phyloP scores from a whole-genome alignment of 2,797 vertebrate species.

The Lutjanus argentimaculatus region DNA sequence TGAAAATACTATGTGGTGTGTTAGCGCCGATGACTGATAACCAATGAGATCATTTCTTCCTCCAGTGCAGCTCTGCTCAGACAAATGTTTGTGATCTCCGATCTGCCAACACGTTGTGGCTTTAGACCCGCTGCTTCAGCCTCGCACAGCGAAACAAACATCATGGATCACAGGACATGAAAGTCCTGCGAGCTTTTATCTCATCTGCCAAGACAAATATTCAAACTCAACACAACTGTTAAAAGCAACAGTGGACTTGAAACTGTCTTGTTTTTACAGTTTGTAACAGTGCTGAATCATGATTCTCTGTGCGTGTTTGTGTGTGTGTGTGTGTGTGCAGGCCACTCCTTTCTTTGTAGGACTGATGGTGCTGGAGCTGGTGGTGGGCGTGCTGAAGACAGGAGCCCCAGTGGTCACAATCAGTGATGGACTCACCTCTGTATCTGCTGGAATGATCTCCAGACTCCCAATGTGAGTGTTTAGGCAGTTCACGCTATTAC shows the following conservation, averaged over 20 bases:
- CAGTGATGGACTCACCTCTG: slow-evolving; percentile 89
- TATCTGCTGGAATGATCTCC: slow-evolving; percentile 92
- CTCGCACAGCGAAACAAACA: slow-evolving; percentile 67
- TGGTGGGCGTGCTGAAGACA: slow-evolving; percentile 86
- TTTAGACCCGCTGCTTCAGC: slow-evolving; percentile 42
- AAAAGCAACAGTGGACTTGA: slow-evolving; percentile 52
- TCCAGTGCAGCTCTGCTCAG: slow-evolving; percentile 22
- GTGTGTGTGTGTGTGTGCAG: slow-evolving; percentile 74
- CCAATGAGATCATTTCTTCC: slow-evolving; percentile 42
- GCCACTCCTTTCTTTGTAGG: slow-evolving; percentile 91
- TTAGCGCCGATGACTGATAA: slow-evolving; percentile 22
- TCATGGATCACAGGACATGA: slow-evolving; percentile 73
- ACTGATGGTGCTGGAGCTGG: slow-evolving; percentile 90
- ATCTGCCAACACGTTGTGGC: slow-evolving; percentile 59
- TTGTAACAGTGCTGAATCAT: slow-evolving; percentile 56
- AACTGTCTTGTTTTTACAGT: slow-evolving; percentile 57
- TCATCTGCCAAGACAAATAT: slow-evolving; percentile 73
- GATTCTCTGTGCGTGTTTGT: slow-evolving; percentile 33
- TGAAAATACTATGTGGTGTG: slow-evolving; percentile 28
- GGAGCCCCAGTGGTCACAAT: slow-evolving; percentile 79
- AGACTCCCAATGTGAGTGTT: slow-evolving; percentile 88
- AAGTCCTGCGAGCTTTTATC: slow-evolving; percentile 60
- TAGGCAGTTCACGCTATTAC: background rate
- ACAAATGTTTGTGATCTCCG: slow-evolving; percentile 65
- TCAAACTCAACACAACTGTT: slow-evolving; percentile 35